phyloP scores from a whole-genome alignment of 1,140 invertebrate genomes.

The Polypedilum vanderplanki region DNA sequence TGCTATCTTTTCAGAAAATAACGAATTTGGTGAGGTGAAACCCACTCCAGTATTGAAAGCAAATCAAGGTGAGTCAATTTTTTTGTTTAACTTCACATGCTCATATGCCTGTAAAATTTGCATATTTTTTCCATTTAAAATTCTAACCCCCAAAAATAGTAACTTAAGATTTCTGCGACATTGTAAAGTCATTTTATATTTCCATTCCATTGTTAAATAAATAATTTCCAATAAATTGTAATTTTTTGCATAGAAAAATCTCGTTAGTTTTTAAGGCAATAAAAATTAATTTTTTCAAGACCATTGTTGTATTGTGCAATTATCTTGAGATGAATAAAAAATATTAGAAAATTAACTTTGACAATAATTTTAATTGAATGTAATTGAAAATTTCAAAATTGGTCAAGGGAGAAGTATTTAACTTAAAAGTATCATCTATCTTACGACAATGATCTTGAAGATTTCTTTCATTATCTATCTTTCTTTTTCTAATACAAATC shows the following conservation, averaged over 20 bases:
- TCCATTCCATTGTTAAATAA: background rate
- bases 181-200: background rate
- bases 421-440: too few relatives aligned
- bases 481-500: too few relatives aligned
- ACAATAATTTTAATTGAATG: too few relatives aligned
- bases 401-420: too few relatives aligned
- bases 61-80: slow-evolving; percentile 13
- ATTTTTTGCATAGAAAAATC: background rate
- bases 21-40: slow-evolving; percentile 20
- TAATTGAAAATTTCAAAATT: too few relatives aligned
- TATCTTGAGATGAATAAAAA: too few relatives aligned
- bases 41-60: slow-evolving; percentile 13
- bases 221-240: background rate
- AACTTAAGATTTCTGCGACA: background rate
- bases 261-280: background rate
- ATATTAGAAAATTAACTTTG: too few relatives aligned
- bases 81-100: background rate
- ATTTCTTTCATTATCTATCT: too few relatives aligned
- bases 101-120: background rate
- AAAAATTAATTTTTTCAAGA: slow-evolving; percentile 2
- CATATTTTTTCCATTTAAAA: background rate
- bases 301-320: background rate
- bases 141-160: background rate
- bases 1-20: background rate
- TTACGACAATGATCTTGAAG: too few relatives aligned